Base-by-base conservation (phyloP, 2,888 invertebrate species). In the Ischnura elegans region DNA sequence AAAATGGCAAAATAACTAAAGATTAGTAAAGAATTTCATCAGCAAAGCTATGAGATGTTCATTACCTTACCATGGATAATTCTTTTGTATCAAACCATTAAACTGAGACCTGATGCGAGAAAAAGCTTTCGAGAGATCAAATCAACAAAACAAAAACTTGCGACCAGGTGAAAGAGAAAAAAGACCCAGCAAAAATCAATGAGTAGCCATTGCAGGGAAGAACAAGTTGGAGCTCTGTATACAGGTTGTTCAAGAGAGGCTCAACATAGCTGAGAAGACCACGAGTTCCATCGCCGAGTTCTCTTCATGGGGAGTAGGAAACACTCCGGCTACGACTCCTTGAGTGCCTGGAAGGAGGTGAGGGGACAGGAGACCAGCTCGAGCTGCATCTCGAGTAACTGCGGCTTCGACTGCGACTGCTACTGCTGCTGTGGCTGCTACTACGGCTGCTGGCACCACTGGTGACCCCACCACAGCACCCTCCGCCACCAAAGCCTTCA, bases 401-500 rank as follows among this genome's bases (percentile, higher is more conserved):
- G 61, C 87, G 66, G 21, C 87, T 66, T 29, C 93, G 61, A 76
- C 93, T 93, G 6, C 93, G 87, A 43, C 66, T n/a, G 29, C 61
- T 61, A 13, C n/a, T 13, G 13, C 86, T 61, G 61, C 61, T 55
- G 86, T 55, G 47, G 95, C 94, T 21, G 95, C 42, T 51, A 21
- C 55, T 86, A 2, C 42, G 46, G 19, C 93, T 94, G 43, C 76
- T 46, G 45, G 46, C n/a, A 36, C 93, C 61, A 21, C 51, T 51
- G 36, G 94, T 85, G 43, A 55, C 6, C n/a, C 51, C 87, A 93
- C 42, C 43, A 93, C 76, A 66, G 45, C 90, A 36, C 51, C 93
- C 42, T 93, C 51, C 43, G 93, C 61, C 21, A 87, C 43, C 45
- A 90, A 43, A 55, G 93, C 93, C 93, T 94, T 94, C 76, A 16